Conservation (phyloP, 2,113 vertebrate species). For the Epinephelus cyanopodus region DNA sequence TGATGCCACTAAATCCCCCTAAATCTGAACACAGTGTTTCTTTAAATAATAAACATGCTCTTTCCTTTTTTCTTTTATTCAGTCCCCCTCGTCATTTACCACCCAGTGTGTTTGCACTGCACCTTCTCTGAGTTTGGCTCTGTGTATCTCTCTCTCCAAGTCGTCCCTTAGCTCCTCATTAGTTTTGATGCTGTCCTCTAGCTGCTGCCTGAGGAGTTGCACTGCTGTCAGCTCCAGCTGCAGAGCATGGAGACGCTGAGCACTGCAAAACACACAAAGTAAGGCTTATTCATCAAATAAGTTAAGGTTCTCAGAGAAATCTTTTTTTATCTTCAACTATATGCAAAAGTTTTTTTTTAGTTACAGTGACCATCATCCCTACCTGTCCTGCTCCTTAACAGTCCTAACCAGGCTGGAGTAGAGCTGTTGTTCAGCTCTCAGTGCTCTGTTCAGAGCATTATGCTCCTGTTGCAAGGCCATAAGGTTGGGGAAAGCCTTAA, state of each 20-base stretch:
- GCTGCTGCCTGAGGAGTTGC: slow-evolving; percentile 88
- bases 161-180: slow-evolving; percentile 88
- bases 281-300: background rate
- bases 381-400: slow-evolving; percentile 92
- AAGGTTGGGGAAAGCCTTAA: slow-evolving; percentile 74
- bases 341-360: background rate
- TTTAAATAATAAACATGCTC: background rate
- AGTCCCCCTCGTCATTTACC: slow-evolving; percentile 38
- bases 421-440: slow-evolving; percentile 91
- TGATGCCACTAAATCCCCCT: too few relatives aligned
- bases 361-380: slow-evolving; percentile 16
- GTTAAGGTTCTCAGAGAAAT: background rate
- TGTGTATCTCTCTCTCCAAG: slow-evolving; percentile 89
- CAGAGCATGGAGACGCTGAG: slow-evolving; percentile 84
- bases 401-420: slow-evolving; percentile 90
- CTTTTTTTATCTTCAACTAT: background rate
- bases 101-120: slow-evolving; percentile 63
- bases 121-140: slow-evolving; percentile 89
- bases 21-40: too few relatives aligned
- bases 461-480: slow-evolving; percentile 84
- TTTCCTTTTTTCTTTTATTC: slow-evolving; percentile 15
- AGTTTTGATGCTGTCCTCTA: slow-evolving; percentile 88
- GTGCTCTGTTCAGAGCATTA: slow-evolving; percentile 85
- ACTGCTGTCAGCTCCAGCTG: slow-evolving; percentile 89
- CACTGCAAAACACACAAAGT: slow-evolving; percentile 66